These are phyloP conservation scores for Amitus sp. DNA, from an alignment of 2,888 invertebrate genomes.

Conservation along the genomic window DNA sequence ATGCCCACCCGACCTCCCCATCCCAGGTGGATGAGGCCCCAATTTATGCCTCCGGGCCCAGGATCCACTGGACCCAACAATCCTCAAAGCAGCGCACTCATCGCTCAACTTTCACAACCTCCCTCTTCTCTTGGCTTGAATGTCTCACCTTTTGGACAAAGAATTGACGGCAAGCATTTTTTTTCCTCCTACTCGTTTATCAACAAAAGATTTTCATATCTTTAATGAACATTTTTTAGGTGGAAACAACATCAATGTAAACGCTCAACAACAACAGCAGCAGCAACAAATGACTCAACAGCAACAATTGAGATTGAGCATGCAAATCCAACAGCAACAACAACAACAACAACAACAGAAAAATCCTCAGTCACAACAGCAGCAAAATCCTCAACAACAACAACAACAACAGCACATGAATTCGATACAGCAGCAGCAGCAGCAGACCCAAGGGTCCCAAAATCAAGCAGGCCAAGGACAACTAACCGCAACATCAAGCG, in stretches of 20 bases:
- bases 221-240: too few species aligned
- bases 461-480: constrained; percentile 48
- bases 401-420: constrained; percentile 61
- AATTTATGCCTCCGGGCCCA: constrained; percentile 55
- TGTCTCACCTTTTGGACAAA: constrained; percentile 66
- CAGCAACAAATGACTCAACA: constrained; percentile 48
- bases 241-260: constrained; percentile 51
- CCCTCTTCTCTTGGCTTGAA: constrained; percentile 67
- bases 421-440: constrained; percentile 59
- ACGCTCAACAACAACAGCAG: constrained; percentile 62
- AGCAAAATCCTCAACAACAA: constrained; percentile 52
- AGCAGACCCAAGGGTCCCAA: constrained; percentile 54
- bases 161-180: constrained; percentile 65
- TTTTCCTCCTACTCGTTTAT: too few species aligned
- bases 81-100: constrained; percentile 69
- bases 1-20: constrained; percentile 52
- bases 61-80: constrained; percentile 46
- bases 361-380: constrained; percentile 54
- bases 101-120: constrained; percentile 71
- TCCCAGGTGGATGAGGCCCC: constrained; percentile 55
- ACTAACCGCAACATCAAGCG: too few species aligned
- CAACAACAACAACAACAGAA: constrained; percentile 53
- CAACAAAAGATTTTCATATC: too few species aligned
- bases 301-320: constrained; percentile 46
- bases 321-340: constrained; percentile 50